These are phyloP conservation scores for Gymnocypris eckloni DNA, from an alignment of 2,797 vertebrate genomes.

Conservation along the genomic window DNA sequence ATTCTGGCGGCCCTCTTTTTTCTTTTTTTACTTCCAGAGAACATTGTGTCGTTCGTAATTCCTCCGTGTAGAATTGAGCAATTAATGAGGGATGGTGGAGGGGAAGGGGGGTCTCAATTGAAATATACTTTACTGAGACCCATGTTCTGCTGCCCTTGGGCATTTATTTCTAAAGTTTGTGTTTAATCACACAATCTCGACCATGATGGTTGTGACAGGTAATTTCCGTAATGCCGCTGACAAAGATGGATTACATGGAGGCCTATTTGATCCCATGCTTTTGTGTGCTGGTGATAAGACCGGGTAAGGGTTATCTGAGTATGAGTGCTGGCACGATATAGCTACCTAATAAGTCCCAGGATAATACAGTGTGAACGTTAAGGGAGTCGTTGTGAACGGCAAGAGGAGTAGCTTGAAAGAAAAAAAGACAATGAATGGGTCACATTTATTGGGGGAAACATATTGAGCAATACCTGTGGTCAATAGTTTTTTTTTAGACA, in stretches of 20 bases:
- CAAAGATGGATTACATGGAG: conserved; percentile 86
- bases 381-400: conserved; percentile 65
- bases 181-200: conserved; percentile 86
- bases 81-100: conserved; percentile 32
- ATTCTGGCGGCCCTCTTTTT: conserved; percentile 24
- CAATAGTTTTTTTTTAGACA: not conserved
- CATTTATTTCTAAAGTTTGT: conserved; percentile 78
- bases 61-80: conserved; percentile 44
- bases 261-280: conserved; percentile 78
- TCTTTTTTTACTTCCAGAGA: conserved; percentile 53
- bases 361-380: conserved; percentile 69
- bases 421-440: not conserved
- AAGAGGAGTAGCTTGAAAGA: conserved; percentile 60
- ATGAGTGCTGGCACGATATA: conserved; percentile 75
- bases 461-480: not conserved
- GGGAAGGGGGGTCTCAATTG: conserved; percentile 56
- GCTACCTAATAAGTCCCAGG: conserved; percentile 81
- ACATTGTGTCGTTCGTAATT: conserved; percentile 69
- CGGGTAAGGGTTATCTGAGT: conserved; percentile 80
- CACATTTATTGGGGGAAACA: conserved; percentile 51
- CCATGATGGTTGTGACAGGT: conserved; percentile 87
- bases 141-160: conserved; percentile 74
- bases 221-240: conserved; percentile 88
- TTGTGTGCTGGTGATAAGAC: conserved; percentile 82
- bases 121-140: conserved; percentile 69